Percentiles rank a stretch among this genome's conserved stretches.
These are phyloP conservation scores for Tetrao urogallus DNA, from an alignment of 2,113 vertebrate genomes.

Conservation along the genomic window DNA sequence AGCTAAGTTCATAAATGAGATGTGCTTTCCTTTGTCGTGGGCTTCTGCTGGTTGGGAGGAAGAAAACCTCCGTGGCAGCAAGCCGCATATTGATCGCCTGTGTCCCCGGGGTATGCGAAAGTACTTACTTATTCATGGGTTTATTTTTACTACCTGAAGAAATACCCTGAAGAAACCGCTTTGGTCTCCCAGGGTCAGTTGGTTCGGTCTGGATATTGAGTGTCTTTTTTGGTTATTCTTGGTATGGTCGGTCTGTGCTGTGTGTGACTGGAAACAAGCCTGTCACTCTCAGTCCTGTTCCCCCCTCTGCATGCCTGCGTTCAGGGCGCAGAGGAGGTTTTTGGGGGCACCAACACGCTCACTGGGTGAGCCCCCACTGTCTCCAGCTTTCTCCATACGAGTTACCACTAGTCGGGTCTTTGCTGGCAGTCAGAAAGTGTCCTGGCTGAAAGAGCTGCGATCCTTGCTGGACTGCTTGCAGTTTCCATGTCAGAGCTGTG, in stretches of 20 bases:
- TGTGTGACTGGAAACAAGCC: not conserved
- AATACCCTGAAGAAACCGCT: not conserved
- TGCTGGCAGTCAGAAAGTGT: not conserved
- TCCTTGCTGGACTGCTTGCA: not conserved
- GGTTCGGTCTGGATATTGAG: not conserved
- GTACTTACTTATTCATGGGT: slow-evolving; percentile 41
- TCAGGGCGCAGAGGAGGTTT: not conserved
- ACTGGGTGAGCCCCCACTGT: not conserved
- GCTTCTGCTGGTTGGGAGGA: slow-evolving; percentile 49
- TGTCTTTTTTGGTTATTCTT: not conserved
- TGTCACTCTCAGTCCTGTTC: not conserved
- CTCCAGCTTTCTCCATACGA: not conserved
- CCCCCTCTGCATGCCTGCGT: not conserved
- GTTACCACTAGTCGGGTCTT: not conserved
- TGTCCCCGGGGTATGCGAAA: not conserved
- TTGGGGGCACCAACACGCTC: no score
- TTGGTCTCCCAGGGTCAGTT: not conserved
- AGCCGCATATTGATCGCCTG: slow-evolving; percentile 26
- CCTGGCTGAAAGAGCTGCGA: not conserved
- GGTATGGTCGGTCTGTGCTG: not conserved
- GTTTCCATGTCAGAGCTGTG: not conserved
- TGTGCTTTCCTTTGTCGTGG: slow-evolving; percentile 63
- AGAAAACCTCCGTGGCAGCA: slow-evolving; percentile 1
- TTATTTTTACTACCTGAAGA: slow-evolving; percentile 41
- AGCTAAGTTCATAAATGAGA: slow-evolving; percentile 73